Evolutionary conservation across 2,888 invertebrate genomes (phyloP).

Genomic region (Ferdinandea cuprea): DNA sequence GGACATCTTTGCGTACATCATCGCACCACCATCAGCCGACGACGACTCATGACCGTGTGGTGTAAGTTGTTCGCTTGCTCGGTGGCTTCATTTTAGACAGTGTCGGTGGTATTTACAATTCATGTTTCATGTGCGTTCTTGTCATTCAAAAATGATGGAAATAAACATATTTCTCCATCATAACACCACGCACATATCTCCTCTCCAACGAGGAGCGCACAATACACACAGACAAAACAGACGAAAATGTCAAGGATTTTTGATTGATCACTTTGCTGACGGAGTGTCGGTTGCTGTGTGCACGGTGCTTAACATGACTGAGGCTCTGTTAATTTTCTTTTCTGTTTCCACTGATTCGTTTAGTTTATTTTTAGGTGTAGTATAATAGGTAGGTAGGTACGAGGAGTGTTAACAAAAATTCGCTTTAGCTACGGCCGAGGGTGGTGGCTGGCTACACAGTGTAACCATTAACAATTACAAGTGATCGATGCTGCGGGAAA

Average conservation of each 20-base stretch:
- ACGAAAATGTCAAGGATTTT: conserved; percentile 72
- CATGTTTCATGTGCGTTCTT: conserved; percentile 71
- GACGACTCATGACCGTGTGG: conserved; percentile 37
- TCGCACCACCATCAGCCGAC: conserved; percentile 53
- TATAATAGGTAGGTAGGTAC: too few species aligned
- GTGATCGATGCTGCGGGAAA: conserved; percentile 71
- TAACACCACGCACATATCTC: conserved; percentile 27
- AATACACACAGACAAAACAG: too few species aligned
- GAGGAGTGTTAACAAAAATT: conserved; percentile 1
- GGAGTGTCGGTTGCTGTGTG: conserved; percentile 28
- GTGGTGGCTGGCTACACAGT: conserved; percentile 9
- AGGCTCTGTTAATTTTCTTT: conserved; percentile 51
- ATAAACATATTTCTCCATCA: conserved; percentile 70
- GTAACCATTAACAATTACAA: conserved; percentile 68
- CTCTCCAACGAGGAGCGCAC: conserved; percentile 9
- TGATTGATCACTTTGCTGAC: conserved; percentile 73
- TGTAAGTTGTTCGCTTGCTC: conserved; percentile 39
- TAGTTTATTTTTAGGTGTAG: conserved; percentile 24
- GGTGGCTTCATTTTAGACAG: conserved; percentile 48
- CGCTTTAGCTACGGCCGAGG: conserved; percentile 15
- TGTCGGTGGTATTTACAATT: conserved; percentile 73
- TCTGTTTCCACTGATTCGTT: conserved; percentile 24
- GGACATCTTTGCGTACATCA: conserved; percentile 69
- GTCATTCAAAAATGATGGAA: conserved; percentile 68
- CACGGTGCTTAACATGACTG: conserved; percentile 4